A percentile compares a stretch with the other conserved stretches of the same genome.
phyloP scores from a whole-genome alignment of 2,888 invertebrate species.

The Eupeodes luniger region DNA sequence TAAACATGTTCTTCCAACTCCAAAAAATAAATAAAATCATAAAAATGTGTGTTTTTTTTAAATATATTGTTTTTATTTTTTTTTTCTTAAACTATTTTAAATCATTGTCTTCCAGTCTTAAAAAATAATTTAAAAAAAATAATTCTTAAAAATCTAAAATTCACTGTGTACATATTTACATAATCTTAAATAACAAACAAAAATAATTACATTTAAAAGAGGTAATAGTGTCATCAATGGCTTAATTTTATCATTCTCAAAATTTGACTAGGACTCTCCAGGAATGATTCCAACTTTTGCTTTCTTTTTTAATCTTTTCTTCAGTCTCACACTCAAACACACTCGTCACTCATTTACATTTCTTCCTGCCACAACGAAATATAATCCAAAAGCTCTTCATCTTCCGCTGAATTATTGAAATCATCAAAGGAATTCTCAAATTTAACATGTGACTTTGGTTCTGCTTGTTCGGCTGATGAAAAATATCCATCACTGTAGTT shows the following conservation, averaged over 20 bases:
- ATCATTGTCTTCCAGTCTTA: constrained; percentile 79
- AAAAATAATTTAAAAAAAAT: background rate
- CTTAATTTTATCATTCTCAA: constrained; percentile 44
- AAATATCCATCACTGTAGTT: constrained; percentile 76
- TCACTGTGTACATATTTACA: constrained; percentile 73
- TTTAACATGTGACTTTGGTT: constrained; percentile 77
- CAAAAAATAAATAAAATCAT: background rate
- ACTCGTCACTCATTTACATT: constrained; percentile 70
- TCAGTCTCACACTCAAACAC: background rate
- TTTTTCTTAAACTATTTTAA: constrained; percentile 70
- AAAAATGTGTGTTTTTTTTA: constrained; percentile 22
- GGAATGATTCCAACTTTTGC: background rate
- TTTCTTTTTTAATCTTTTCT: background rate
- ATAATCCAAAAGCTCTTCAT: constrained; percentile 93
- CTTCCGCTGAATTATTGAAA: constrained; percentile 90
- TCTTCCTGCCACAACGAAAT: constrained; percentile 83
- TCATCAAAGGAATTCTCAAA: constrained; percentile 87
- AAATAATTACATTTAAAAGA: constrained; percentile 54
- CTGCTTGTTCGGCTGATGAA: constrained; percentile 71
- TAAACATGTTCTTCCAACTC: too few species aligned
- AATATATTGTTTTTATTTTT: constrained; percentile 60
- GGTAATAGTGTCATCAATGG: constrained; percentile 73
- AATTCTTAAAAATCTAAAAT: constrained; percentile 12
- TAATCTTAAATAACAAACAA: constrained; percentile 15
- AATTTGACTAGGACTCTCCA: constrained; percentile 65